Base-by-base conservation (phyloP, 2,797 vertebrate species). In the Cichlasoma orientale region DNA sequence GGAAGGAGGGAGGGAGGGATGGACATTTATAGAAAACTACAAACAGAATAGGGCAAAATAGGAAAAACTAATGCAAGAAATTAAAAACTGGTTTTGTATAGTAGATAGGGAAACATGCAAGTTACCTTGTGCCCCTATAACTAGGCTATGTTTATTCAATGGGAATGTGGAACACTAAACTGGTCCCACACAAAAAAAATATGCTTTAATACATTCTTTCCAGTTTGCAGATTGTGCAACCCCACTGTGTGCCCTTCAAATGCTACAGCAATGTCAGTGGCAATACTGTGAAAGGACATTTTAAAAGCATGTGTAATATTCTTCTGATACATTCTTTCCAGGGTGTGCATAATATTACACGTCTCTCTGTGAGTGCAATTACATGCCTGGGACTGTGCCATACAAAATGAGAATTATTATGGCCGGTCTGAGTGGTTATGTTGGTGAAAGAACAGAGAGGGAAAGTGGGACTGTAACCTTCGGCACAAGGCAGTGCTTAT, bases 391-490 rank as follows among this genome's bases (percentile, higher is more conserved):
- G 72, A 77, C 72, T 75, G 69, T 55, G 77, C 72, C 79, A 79
- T 76, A 69, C 72, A 31, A 81, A 86, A 85, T 72, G 69, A 89
- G 58, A 84, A 71, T 19, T 76, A 90, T 86, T 84, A 90, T 77
- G 72, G 56, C 52, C 21, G 8, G 74, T 79, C 63, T 77, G 75
- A 86, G 78, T 75, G 75, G 38, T 57, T 81, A 81, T 73, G 71
- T 6, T 77, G 84, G 77, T 78, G 72, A 53, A 59, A 74, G 78
- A 83, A 86, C 56, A 75, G 68, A 78, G 70, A 72, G 57, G 59
- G 44, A 78, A 58, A 59, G 31, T 25, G 25, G 59, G 71, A 76
- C 47, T 73, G 29, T 74, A 89, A 91, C 85, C 79, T 91, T 88
- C 82, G 85, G 78, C 77, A 79, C 68, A 83, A 31, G 76, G 72